Evolutionary conservation across 2,797 vertebrate species (phyloP), one percentile per base, ranked within the genome.

Genomic region (Sciurus vulgaris): DNA sequence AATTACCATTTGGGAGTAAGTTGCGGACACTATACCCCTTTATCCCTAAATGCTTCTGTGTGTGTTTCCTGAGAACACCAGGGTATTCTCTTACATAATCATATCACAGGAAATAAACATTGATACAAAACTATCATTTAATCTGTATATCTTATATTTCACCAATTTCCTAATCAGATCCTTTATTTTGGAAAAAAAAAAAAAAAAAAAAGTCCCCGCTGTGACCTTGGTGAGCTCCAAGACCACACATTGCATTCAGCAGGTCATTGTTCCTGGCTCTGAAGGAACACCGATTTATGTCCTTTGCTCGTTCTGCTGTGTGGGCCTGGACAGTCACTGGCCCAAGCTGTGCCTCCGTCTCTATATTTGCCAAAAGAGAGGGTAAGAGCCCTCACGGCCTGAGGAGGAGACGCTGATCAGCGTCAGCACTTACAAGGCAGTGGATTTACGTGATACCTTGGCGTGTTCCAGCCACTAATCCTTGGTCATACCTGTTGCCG

Each of bases 291-390:
- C 56, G 81, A 0, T 73, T 28, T 81, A 26, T 70, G 49, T 35
- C 38, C 38, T 65, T 47, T 54, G 35, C 73, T 61, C 24, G 3
- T 56, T 44, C 67, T 72, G 49, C 7, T 22, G 76, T 61, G 35
- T 61, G 28, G 92, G 38, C 70, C 6, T 73, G 41, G 30, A 67
- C 41, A 95, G 86, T 93, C 89, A 35, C 30, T 94, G 91, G 89
- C 72, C 78, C 61, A 35, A 10, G 10, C 17, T 47, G 0, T 95
- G 78, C 79, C 28, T 84, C 33, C 0, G 0, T 6, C 91, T 94
- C 1, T 0, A 14, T 78, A 79, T 67, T 8, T 81, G 86, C 91
- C 56, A 28, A n/a, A 69, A 67, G n/a, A 70, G 24, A 12, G 70
- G 82, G 35, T 56, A 87, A 54, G 30, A 33, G 47, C 78, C 41